Base-by-base conservation (phyloP, 2,113 vertebrate genomes). In the Toxotes jaculatrix region DNA sequence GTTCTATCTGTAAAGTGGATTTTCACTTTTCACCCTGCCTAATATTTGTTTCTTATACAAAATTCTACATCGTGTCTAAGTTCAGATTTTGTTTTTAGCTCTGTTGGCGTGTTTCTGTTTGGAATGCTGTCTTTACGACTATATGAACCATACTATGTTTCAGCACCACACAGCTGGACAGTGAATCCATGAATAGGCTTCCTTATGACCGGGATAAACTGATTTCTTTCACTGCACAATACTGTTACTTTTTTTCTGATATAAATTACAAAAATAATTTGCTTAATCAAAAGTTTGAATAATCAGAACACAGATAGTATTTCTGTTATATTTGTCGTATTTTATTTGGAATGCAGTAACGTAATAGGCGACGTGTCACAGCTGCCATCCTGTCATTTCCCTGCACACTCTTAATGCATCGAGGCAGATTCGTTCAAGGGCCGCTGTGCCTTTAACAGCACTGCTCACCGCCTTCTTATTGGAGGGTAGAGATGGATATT, bases 401-500 rank as follows among this genome's bases (percentile, higher is more conserved):
- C 38, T 34, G 7, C 34, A 65, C 16, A 19, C 23, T 64, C 2
- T 13, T 2, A 23, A 10, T 53, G 36, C 56, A 42, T 21, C 0
- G 2, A 32, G 9, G 1, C 49, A 10, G 8, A 34, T 47, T 49
- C 0, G 17, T 57, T 65, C 5, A 4, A 10, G 1, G 4, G 14
- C 38, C 90, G 55, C 68, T 86, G 60, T 84, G 57, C 12, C 74
- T 89, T 83, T 86, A 88, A 86, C 43, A 55, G 21, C 27, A 10
- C 17, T 34, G 13, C 47, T 63, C 80, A n/a, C 13, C 3, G 51
- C 10, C 5, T 12, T 74, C 64, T 51, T 43, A 95, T 92, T 95
- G 95, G 94, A 73, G 86, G 84, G 79, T 78, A 63, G 79, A 80
- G 67, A 85, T 83, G 77, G 40, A 62, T 74, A 38, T 68, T 56